Base-by-base conservation (phyloP, 2,797 vertebrate genomes). In the Geotrypetes seraphini region DNA sequence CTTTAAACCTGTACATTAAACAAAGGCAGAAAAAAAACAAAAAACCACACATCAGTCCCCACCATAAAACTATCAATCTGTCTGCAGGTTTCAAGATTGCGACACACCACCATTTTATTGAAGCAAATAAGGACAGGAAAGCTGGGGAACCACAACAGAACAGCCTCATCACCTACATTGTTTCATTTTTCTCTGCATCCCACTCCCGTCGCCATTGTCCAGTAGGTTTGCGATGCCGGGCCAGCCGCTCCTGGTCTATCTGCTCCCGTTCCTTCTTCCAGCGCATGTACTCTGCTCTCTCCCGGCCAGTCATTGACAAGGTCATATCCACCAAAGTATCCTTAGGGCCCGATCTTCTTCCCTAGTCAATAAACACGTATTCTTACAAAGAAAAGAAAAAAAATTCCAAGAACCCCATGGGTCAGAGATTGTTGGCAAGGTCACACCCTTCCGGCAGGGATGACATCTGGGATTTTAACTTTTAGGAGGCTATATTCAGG, bases 261-360 rank as follows among this genome's bases (percentile, higher is more conserved):
- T 86, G 80, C 22, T 93, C 90, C 1, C 92, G 74, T 53, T 96
- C 91, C 23, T 91, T 84, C 59, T 96, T 96, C 92, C 92, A 96
- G 47, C 91, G 83, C 19, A 92, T 53, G 39, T 96, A 96, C 42
- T 96, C 91, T 0, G 90, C 84, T 6, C 92, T 72, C 43, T 96
- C 91, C 7, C 91, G 80, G 12, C 92, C 92, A 0, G 92, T 96
- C 92, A 96, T 95, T 4, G 88, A 92, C 49, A 96, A 71, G 0
- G 91, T 94, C 90, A 96, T 92, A 66, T 96, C 91, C 23, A 81
- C 8, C n/a, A n/a, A n/a, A 0, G 73, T 44, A 14, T 68, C 52
- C 53, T 61, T 83, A 0, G 29, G 53, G 33, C 69, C 54, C 3
- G 81, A 47, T 51, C 86, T 73, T 15, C 71, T 59, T 46, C 68